Evolutionary conservation across 2,888 invertebrate genomes (phyloP), one percentile per base, ranked within the genome.

Genomic region (Megaustenia siamemsis): DNA sequence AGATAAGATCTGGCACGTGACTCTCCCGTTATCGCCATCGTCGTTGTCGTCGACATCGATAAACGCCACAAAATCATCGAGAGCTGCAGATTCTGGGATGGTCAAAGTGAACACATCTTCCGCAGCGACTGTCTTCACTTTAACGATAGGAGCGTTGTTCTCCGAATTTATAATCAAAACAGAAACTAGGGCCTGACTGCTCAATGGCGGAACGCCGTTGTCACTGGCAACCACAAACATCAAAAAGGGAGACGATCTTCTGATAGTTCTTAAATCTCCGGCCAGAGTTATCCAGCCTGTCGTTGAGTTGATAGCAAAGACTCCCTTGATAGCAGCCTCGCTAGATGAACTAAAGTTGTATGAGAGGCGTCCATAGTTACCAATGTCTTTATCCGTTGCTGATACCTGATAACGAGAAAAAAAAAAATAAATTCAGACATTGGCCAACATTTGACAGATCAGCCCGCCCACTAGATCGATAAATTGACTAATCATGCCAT

Each of bases 101-200:
- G 81, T 38, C 32, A 87, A 76, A 10, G 78, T 77, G 0, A 73
- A 73, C 24, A 87, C 84, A 35, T 85, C 84, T 0, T 80, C 87
- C 21, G 83, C 83, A 18, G 86, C 79, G 6, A 88, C 83, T 2
- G 88, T 87, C 73, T 87, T 87, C 49, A 89, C 86, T 24, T 45
- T 77, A 15, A 89, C 86, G 38, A 97, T 95, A 0, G 98, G 98
- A 8, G 98, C 98, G 93, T 98, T 98, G 93, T 98, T 98, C 94
- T 98, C 98, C 94, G 97, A 98, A 83, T 94, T 93, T 91, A 97
- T 97, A 15, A 98, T 96, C 18, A 79, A 77, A 32, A 90, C 82
- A 35, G 84, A 85, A 18, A 89, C 89, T 15, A 88, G 82, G 0
- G 87, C 86, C 75, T 89, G 87, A 56, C 88, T 81, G 77, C 85